Evolutionary conservation across 2,888 invertebrate species (phyloP).

Genomic region (Nasonia oneida): DNA sequence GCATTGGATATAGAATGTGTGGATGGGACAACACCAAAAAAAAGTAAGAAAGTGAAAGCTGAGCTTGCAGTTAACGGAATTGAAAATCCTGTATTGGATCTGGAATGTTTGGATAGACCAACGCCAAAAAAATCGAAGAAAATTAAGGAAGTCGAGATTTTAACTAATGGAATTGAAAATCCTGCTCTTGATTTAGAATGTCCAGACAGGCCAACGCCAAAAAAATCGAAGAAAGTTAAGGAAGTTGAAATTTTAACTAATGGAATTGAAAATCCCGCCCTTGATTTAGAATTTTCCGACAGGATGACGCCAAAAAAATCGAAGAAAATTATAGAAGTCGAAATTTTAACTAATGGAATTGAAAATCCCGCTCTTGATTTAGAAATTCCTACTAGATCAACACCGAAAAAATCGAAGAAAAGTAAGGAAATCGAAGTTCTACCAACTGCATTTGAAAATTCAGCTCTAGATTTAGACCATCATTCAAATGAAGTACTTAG

Average conservation of each 20-base stretch:
- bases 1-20: slow-evolving; percentile 12
- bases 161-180: slow-evolving; percentile 39
- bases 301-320: neutral
- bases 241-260: neutral
- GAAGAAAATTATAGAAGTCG: neutral
- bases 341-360: neutral
- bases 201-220: slow-evolving; percentile 1
- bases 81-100: neutral
- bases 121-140: neutral
- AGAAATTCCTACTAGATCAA: neutral
- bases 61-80: slow-evolving; percentile 27
- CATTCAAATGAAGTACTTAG: slow-evolving; percentile 60
- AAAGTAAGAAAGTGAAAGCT: slow-evolving; percentile 26
- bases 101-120: neutral
- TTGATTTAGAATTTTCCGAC: slow-evolving; percentile 58
- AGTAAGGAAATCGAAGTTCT: slow-evolving; percentile 13
- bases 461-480: slow-evolving; percentile 64
- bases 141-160: neutral
- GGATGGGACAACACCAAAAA: neutral
- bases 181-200: slow-evolving; percentile 61
- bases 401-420: slow-evolving; percentile 38
- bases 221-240: slow-evolving; percentile 11
- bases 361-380: neutral
- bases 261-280: slow-evolving; percentile 46
- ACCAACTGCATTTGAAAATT: slow-evolving; percentile 65